Evolutionary conservation across 2,113 vertebrate species (phyloP).

Genomic region (Ctenomys sociabilis): DNA sequence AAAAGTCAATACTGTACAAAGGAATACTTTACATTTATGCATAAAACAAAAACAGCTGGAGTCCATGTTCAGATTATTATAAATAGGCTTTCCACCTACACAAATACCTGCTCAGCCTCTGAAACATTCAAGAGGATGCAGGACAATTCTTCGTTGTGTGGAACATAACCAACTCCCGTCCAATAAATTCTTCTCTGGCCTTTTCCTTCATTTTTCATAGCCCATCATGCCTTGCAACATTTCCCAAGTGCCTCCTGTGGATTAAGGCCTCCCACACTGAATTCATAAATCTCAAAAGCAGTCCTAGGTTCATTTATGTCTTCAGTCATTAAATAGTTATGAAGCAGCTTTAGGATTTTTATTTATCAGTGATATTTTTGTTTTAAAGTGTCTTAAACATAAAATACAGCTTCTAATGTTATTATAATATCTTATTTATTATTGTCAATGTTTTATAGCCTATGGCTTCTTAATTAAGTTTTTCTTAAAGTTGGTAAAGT

Average conservation of each 20-base stretch:
- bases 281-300: neutral
- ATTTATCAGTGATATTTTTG: conserved; percentile 1
- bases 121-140: neutral
- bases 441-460: conserved; percentile 6
- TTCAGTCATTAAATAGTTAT: neutral
- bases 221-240: neutral
- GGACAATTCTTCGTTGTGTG: neutral
- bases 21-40: conserved; percentile 1
- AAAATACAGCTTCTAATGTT: conserved; percentile 43
- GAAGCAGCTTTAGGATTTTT: conserved; percentile 1
- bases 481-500: conserved; percentile 29
- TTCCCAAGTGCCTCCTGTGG: neutral
- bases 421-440: neutral
- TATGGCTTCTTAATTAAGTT: neutral
- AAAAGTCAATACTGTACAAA: neutral
- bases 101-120: neutral
- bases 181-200: neutral
- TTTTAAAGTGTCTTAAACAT: conserved; percentile 19
- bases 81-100: neutral
- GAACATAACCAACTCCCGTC: neutral
- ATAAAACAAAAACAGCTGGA: neutral
- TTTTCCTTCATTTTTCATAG: conserved; percentile 22
- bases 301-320: neutral
- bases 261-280: neutral
- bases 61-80: neutral